phyloP scores from a whole-genome alignment of 2,113 vertebrate genomes.

The Pomatorhinus ruficollis region DNA sequence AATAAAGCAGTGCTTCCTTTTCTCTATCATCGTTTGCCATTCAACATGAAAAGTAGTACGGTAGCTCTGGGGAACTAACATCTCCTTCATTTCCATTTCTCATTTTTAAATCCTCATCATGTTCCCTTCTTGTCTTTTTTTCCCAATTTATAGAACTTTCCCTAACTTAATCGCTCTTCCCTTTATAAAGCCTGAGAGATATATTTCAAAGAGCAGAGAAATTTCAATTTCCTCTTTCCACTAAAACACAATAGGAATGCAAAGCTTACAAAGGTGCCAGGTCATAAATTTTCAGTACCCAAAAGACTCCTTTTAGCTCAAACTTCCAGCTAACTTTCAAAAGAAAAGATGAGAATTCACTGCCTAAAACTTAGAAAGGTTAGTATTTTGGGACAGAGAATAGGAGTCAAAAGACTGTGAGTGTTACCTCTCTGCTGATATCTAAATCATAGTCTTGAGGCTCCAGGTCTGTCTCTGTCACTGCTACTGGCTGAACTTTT shows the following conservation, averaged over 20 bases:
- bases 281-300: not conserved
- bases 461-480: slow-evolving; percentile 87
- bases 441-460: slow-evolving; percentile 91
- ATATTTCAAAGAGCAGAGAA: not conserved
- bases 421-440: slow-evolving; percentile 91
- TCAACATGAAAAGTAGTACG: not conserved
- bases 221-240: not conserved
- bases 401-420: not conserved
- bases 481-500: slow-evolving; percentile 76
- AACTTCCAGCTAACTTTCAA: not conserved
- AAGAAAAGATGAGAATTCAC: not conserved
- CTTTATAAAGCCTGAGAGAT: not conserved
- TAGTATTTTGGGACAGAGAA: not conserved
- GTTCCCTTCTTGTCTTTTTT: not conserved
- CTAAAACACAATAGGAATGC: rapidly evolving
- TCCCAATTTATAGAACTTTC: not conserved
- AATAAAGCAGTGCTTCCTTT: not conserved
- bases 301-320: not conserved
- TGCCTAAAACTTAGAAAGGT: not conserved
- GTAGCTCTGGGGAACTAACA: not conserved
- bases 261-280: not conserved
- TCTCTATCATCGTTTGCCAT: not conserved
- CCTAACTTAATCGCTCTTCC: not conserved
- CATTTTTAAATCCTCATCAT: not conserved
- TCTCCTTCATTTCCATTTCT: not conserved